Percentiles rank a stretch among this genome's conserved stretches.
Conservation (phyloP, 2,888 invertebrate species). For the Pyrgus malvae region DNA sequence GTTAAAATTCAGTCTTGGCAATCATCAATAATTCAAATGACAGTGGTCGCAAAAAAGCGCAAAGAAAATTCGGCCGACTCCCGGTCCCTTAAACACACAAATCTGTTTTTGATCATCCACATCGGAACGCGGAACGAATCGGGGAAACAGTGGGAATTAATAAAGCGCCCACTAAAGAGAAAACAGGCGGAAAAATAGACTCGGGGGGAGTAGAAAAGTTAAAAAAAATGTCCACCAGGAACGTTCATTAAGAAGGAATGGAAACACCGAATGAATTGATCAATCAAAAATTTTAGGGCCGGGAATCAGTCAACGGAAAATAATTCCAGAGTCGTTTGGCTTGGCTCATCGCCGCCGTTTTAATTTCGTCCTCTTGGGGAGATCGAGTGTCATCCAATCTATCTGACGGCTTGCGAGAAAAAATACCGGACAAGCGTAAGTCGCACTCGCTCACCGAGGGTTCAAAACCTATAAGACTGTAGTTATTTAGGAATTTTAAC, state of each 20-base stretch:
- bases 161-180: constrained; percentile 77
- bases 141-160: constrained; percentile 64
- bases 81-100: constrained; percentile 34
- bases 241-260: constrained; percentile 75
- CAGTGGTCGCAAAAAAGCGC: constrained; percentile 22
- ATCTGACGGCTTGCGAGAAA: constrained; percentile 71
- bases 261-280: constrained; percentile 80
- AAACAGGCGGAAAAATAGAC: constrained; percentile 76
- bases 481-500: too few species aligned
- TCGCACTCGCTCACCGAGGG: too few species aligned
- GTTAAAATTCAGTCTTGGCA: constrained; percentile 27
- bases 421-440: too few species aligned
- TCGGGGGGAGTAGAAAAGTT: constrained; percentile 46
- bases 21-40: constrained; percentile 30
- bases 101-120: constrained; percentile 61
- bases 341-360: constrained; percentile 78
- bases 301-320: constrained; percentile 81
- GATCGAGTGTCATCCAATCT: constrained; percentile 82
- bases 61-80: constrained; percentile 18
- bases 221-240: constrained; percentile 65
- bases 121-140: constrained; percentile 45
- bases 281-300: constrained; percentile 81
- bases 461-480: too few species aligned
- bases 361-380: constrained; percentile 79
- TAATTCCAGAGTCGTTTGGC: constrained; percentile 76